Conservation (phyloP, 2,797 vertebrate genomes). For the Melanotaenia boesemani region DNA sequence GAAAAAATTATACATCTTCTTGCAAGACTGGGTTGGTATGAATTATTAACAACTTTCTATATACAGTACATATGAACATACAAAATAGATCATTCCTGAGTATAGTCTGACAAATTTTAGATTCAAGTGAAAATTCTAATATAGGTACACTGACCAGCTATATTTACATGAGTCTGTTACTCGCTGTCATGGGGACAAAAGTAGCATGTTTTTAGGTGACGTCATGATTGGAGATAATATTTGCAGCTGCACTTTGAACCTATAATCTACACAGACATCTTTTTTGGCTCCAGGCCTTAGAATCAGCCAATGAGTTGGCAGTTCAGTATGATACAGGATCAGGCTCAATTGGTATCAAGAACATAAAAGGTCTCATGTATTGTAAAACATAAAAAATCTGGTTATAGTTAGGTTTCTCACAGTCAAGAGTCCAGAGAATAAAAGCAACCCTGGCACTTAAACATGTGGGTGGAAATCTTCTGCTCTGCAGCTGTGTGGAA, state of each 20-base stretch:
- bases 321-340: not conserved
- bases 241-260: not conserved
- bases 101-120: too few relatives aligned
- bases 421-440: not conserved
- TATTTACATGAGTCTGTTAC: too few relatives aligned
- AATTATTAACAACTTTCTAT: too few relatives aligned
- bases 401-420: conserved; percentile 1
- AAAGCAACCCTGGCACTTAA: not conserved
- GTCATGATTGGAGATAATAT: not conserved
- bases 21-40: too few relatives aligned
- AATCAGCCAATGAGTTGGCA: not conserved
- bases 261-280: not conserved
- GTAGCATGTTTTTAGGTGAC: too few relatives aligned
- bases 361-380: not conserved
- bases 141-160: too few relatives aligned
- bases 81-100: too few relatives aligned
- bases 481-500: conserved; percentile 11
- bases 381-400: not conserved
- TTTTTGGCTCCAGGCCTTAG: not conserved
- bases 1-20: not conserved
- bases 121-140: too few relatives aligned
- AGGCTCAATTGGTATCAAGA: not conserved
- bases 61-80: too few relatives aligned
- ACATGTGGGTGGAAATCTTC: not conserved
- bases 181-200: too few relatives aligned